A percentile compares a stretch with the other conserved stretches of the same genome.
Evolutionary conservation across 2,888 invertebrate species (phyloP).

Genomic region (Morinoia aosen): DNA sequence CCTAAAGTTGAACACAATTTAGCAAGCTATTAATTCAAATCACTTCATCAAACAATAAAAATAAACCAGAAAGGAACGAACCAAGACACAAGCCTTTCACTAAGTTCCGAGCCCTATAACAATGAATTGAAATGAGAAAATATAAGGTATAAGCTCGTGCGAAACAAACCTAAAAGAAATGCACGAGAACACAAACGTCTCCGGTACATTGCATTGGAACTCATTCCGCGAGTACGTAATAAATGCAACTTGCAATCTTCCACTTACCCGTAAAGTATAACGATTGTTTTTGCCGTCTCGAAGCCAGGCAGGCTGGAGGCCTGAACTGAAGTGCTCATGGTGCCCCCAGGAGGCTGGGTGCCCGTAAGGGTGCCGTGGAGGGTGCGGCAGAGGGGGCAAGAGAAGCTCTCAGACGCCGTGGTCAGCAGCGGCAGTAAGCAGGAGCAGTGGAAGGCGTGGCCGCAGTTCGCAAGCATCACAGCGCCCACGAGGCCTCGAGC

Average conservation of each 20-base stretch:
- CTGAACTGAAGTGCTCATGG: neutral
- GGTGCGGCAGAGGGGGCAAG: constrained; percentile 13
- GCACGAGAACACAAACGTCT: neutral
- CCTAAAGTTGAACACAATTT: no score
- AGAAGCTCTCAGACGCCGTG: neutral
- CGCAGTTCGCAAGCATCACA: constrained; percentile 22
- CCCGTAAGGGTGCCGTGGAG: neutral
- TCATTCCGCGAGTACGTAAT: neutral
- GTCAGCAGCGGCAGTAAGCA: constrained; percentile 29
- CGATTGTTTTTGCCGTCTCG: neutral
- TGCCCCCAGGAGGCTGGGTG: constrained; percentile 31
- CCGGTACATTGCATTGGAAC: neutral
- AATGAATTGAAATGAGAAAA: no score
- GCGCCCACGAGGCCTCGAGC: constrained; percentile 23
- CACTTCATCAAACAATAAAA: no score
- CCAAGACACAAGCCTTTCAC: no score
- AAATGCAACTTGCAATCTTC: neutral
- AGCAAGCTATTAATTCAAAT: no score
- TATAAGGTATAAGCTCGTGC: neutral
- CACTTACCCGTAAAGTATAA: constrained; percentile 34
- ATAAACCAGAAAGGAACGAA: no score
- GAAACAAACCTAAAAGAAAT: no score
- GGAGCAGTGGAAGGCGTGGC: constrained; percentile 33
- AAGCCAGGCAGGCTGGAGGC: neutral
- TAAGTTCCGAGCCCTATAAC: no score